Evolutionary conservation across 2,113 vertebrate genomes (phyloP), one percentile per base, ranked within the genome.

Genomic region (Anhinga rufa): DNA sequence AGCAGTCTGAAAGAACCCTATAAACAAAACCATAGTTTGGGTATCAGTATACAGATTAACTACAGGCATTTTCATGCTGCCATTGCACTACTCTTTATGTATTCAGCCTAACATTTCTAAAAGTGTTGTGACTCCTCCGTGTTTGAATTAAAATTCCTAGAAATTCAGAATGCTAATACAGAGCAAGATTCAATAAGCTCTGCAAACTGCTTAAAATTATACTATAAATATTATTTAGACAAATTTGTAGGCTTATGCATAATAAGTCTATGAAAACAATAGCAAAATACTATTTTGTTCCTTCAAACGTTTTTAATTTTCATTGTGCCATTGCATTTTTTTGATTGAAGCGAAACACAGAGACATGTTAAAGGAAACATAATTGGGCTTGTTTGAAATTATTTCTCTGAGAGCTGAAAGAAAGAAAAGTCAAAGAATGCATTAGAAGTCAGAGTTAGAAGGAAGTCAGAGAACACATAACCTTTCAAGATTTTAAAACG

Each of bases 221-320:
- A 83, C 95, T 79, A 42, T 97, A 96, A 95, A 94, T 96, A 94
- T 94, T 96, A 89, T 95, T 94, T 92, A 88, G 87, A 78, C 58
- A 55, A 81, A 93, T 88, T 94, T 93, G 83, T 91, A 91, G 68
- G 64, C 24, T 84, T 91, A 49, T 82, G 38, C 55, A 75, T 75
- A 66, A 62, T 58, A 89, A 86, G 55, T 28, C 70, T 71, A 40
- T 79, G 93, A 95, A 96, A 96, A 91, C 82, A 93, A 95, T 82
- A 75, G 68, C 42, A 93, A 96, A 96, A 94, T 69, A 91, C 54
- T 86, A n/a, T 82, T 97, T 96, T 96, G 20, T 64, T 90, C 75
- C 68, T 77, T 93, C 64, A 90, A 92, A 77, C 1, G 3, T 88
- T 96, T 96, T 96, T 77, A 92, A 93, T 94, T 97, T 95, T 94